phyloP scores from a whole-genome alignment of 1,140 invertebrate species.

The Cyrtorhinus lividipennis region DNA sequence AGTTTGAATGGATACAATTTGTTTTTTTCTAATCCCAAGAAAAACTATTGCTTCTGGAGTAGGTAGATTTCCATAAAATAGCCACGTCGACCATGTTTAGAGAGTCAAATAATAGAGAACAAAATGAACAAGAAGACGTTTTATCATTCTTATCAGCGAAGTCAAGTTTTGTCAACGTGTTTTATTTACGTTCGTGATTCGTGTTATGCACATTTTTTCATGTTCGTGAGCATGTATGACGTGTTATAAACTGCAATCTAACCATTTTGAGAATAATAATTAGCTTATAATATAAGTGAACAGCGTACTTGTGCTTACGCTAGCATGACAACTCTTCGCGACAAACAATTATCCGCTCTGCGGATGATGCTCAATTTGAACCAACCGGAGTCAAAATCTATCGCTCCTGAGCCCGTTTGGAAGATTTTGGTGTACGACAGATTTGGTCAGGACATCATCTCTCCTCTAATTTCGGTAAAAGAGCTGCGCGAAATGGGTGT shows the following conservation, averaged over 20 bases:
- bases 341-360: conserved; percentile 47
- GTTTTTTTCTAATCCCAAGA: too few relatives aligned
- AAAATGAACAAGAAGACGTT: background rate
- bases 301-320: too few relatives aligned
- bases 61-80: too few relatives aligned
- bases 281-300: too few relatives aligned
- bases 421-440: conserved; percentile 94
- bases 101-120: background rate
- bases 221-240: background rate
- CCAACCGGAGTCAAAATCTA: conserved; percentile 53
- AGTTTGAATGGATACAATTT: too few relatives aligned
- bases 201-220: background rate
- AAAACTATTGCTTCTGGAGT: too few relatives aligned
- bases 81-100: too few relatives aligned
- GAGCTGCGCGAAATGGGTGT: conserved; percentile 91
- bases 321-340: background rate
- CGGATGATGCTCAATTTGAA: conserved; percentile 93
- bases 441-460: conserved; percentile 95
- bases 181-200: background rate
- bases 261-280: too few relatives aligned
- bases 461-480: conserved; percentile 88
- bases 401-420: conserved; percentile 75
- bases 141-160: background rate
- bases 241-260: too few relatives aligned
- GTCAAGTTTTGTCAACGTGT: background rate